A percentile compares a stretch with the other conserved stretches of the same genome.
phyloP scores from a whole-genome alignment of 2,797 vertebrate species.

The Anguilla anguilla region DNA sequence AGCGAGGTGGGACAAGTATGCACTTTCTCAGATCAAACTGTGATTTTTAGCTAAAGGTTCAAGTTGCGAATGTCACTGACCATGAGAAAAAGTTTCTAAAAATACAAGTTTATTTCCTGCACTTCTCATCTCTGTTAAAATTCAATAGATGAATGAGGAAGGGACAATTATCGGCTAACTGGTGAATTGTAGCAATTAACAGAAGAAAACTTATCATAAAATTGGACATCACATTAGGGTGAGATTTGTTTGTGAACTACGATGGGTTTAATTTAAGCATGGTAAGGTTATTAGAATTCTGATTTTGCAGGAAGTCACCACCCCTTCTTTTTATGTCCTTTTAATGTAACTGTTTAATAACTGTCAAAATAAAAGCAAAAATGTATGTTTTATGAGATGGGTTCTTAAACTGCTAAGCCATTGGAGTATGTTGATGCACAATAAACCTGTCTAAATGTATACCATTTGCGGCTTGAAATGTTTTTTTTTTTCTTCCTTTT shows the following conservation, averaged over 20 bases:
- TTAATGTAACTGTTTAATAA: conserved; percentile 59
- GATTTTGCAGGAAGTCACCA: conserved; percentile 39
- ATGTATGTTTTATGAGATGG: conserved; percentile 58
- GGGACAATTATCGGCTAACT: background rate
- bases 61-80: background rate
- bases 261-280: background rate
- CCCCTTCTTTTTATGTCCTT: conserved; percentile 47
- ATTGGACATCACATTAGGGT: background rate
- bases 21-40: background rate
- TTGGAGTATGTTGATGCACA: conserved; percentile 81
- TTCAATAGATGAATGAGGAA: background rate
- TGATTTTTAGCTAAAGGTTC: background rate
- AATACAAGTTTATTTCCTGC: background rate
- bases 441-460: conserved; percentile 72
- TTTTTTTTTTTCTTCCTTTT: background rate
- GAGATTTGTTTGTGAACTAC: background rate
- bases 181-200: background rate
- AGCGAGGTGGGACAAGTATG: background rate
- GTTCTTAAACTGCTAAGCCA: conserved; percentile 69
- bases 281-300: background rate
- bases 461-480: background rate
- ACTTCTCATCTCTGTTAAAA: background rate
- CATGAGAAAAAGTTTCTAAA: background rate
- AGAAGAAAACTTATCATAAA: background rate
- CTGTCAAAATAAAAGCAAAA: conserved; percentile 61